Conservation (phyloP, 2,113 vertebrate genomes). For the Chamaetylas fuelleborni region DNA sequence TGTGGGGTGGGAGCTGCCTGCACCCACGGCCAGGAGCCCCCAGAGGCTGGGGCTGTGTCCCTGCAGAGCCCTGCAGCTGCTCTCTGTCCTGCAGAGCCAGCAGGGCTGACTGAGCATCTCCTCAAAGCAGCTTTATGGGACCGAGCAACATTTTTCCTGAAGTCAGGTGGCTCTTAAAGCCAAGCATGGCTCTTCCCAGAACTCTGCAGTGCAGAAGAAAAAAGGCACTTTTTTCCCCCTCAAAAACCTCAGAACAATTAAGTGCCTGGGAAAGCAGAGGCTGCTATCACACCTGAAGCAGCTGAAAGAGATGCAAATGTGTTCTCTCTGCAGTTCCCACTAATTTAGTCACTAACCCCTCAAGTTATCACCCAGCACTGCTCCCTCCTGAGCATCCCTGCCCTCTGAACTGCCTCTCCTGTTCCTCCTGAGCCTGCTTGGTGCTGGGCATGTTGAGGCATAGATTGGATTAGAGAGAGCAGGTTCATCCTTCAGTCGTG, state of each 20-base stretch:
- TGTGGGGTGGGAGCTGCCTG: slow-evolving; percentile 11
- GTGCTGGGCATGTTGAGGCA: background rate
- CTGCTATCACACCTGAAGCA: slow-evolving; percentile 39
- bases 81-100: background rate
- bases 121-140: background rate
- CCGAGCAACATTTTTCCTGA: background rate
- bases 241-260: slow-evolving; percentile 13
- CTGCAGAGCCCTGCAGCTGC: background rate
- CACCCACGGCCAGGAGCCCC: background rate
- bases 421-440: background rate
- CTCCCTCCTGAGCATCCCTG: background rate
- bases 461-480: slow-evolving; percentile 38
- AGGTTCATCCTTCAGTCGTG: background rate
- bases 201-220: background rate
- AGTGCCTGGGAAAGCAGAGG: slow-evolving; percentile 30
- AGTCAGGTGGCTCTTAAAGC: background rate
- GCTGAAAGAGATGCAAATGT: slow-evolving; percentile 48
- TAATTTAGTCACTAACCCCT: slow-evolving; percentile 29
- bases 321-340: background rate
- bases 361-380: background rate
- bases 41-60: background rate
- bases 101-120: background rate
- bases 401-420: slow-evolving; percentile 6
- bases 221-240: background rate
- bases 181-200: background rate